Evolutionary conservation across 2,888 invertebrate species (phyloP), one percentile per base, ranked within the genome.

Genomic region (Drosophila tanythrix): DNA sequence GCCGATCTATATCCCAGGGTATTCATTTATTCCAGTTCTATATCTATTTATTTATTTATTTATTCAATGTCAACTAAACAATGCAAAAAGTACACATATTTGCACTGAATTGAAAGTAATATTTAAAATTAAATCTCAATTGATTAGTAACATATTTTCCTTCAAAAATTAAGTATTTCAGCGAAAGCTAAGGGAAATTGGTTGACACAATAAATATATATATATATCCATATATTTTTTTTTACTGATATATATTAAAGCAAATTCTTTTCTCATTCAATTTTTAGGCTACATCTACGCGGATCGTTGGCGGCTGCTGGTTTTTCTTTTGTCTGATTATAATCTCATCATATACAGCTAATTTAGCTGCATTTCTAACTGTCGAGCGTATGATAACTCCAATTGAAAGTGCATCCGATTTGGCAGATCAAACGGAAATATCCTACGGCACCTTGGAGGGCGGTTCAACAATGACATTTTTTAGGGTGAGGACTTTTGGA

Each of bases 261-360:
- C n/a, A 8, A 31, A 38, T 11, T 51, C 0, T 13, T 27, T 33
- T 29, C 18, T 13, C 8, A 25, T 46, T 46, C 2, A 8, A 33
- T 46, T 81, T 83, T 29, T 90, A 97, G 97, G 97, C 97, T 3
- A 97, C 97, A 3, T 97, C 97, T 7, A 99, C 99, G 0, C 94
- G 99, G 62, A 97, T 99, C 79, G 98, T 99, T 8, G 98, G 99
- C 13, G 98, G 97, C 0, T 97, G 98, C 87, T 99, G 99, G 99
- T 99, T 99, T 99, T 99, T 99, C 94, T 99, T 99, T 94, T 99
- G 99, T 0, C 95, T 99, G 48, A 99, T 99, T 92, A 98, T 99
- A 92, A 97, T 99, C 74, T 98, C 99, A 0, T 99, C 99, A 8
- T 99, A 99, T 94, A 99, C 99, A 7, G 99, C 99, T 18, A 93